Base-by-base conservation (phyloP, 2,888 invertebrate species). In the Melanotus villosus region DNA sequence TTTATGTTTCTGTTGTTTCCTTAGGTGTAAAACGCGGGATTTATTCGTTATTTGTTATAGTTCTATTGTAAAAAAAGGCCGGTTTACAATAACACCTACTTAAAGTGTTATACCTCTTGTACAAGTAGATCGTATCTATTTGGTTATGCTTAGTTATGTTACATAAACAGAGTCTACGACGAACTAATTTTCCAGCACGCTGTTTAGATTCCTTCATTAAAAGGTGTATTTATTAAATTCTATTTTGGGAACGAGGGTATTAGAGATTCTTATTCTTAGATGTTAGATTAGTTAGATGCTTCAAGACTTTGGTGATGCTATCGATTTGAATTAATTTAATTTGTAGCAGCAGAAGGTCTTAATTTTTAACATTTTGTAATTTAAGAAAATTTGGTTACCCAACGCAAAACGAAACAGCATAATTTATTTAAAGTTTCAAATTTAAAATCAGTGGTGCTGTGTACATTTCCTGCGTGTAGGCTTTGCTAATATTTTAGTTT, bases 51-150 rank as follows among this genome's bases (percentile, higher is more conserved):
- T 26, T 45, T 45, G 21, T 45, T n/a, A 12, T 12, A 41, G 41
- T 6, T 16, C 41, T 41, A 41, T 41, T 21, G 21, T 21, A 18
- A 47, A 23, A n/a, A 47, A 21, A 2, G 18, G 19, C 12, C 19
- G 47, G 6, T 23, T 47, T 43, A 19, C 47, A 47, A 23, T 47
- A 47, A 47, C 47, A 47, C 47, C 47, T 47, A 47, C 47, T 47
- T 47, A 14, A 47, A 12, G 1, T 47, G 23, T 47, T 9, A 12
- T 23, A 47, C 26, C 9, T 26, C 12, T 45, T 47, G 47, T 47
- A 26, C 26, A 7, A 26, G 26, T 7, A 47, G 47, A 47, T 47
- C 19, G 23, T 47, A 47, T 47, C 47, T 12, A 19, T n/a, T 43
- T 10, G 18, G 18, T 18, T 18, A 43, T 43, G 21, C 23, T 23